Evolutionary conservation across 2,888 invertebrate species (phyloP).

Genomic region (Endotricha flammealis): DNA sequence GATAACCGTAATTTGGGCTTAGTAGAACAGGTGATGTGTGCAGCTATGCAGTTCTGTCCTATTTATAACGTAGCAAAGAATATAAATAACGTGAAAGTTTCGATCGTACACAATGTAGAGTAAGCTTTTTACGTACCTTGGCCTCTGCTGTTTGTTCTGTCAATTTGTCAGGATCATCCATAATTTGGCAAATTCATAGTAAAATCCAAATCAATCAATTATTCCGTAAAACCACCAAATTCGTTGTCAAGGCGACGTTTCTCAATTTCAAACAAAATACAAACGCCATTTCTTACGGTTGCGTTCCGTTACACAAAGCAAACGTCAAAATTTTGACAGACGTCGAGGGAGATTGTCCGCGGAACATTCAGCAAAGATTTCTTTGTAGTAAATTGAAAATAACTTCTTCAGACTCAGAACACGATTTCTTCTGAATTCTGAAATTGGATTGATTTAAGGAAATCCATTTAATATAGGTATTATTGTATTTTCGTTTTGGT

Average conservation of each 20-base stretch:
- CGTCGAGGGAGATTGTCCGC: no score
- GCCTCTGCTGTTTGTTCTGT: conserved; percentile 46
- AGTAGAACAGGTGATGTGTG: conserved; percentile 31
- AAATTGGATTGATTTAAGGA: no score
- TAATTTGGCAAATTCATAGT: conserved; percentile 68
- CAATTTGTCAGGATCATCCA: conserved; percentile 63
- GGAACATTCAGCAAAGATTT: no score
- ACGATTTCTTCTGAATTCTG: no score
- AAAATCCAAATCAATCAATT: conserved; percentile 50
- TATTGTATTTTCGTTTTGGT: no score
- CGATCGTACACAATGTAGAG: conserved; percentile 16
- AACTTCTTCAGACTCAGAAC: no score
- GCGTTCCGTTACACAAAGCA: conserved; percentile 29
- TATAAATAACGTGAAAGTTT: conserved; percentile 47
- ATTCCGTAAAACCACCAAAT: conserved; percentile 53
- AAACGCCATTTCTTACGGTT: conserved; percentile 40
- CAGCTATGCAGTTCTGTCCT: conserved; percentile 52
- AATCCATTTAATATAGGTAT: no score
- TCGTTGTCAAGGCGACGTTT: conserved; percentile 74
- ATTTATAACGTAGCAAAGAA: conserved; percentile 51
- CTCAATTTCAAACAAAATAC: conserved; percentile 56
- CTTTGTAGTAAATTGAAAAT: no score
- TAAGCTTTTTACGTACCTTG: conserved; percentile 42
- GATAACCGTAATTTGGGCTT: conserved; percentile 18
- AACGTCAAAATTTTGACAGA: no score